Percentiles rank a stretch among this genome's conserved stretches.
Evolutionary conservation across 2,113 vertebrate species (phyloP).

Genomic region (Morone chrysops): DNA sequence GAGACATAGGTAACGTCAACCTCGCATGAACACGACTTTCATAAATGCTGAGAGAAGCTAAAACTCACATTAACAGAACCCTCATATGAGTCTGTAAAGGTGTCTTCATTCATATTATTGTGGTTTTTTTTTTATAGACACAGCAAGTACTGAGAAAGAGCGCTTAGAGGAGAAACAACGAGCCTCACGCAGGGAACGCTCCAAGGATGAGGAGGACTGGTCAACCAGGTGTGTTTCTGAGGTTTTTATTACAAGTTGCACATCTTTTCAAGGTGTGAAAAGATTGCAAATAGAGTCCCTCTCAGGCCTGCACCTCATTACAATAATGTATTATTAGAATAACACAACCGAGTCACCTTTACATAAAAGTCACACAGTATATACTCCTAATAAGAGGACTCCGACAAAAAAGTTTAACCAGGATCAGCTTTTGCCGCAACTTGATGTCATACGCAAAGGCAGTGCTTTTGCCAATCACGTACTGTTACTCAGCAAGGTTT

Average conservation of each 20-base stretch:
- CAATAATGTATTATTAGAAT: background rate
- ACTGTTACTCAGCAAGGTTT: too few species aligned
- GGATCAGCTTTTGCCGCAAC: too few species aligned
- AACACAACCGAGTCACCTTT: background rate
- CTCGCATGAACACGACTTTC: background rate
- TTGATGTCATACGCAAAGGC: too few species aligned
- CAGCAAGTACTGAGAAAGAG: slow-evolving; percentile 93
- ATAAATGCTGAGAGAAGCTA: background rate
- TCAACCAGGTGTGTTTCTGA: slow-evolving; percentile 87
- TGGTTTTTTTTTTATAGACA: slow-evolving; percentile 79
- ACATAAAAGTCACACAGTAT: background rate
- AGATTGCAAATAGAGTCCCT: background rate
- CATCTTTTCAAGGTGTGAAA: too few species aligned
- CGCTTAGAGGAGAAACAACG: slow-evolving; percentile 96
- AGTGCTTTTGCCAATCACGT: too few species aligned
- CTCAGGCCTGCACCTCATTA: background rate
- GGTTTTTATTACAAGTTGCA: background rate
- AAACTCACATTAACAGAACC: background rate
- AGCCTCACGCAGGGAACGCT: slow-evolving; percentile 89
- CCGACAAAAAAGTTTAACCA: too few species aligned
- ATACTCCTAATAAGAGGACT: too few species aligned
- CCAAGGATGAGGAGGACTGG: slow-evolving; percentile 90
- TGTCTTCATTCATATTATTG: background rate
- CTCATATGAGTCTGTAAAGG: background rate
- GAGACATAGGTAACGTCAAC: slow-evolving; percentile 88